phyloP scores from a whole-genome alignment of 2,113 vertebrate species.

The Scolopax mira region DNA sequence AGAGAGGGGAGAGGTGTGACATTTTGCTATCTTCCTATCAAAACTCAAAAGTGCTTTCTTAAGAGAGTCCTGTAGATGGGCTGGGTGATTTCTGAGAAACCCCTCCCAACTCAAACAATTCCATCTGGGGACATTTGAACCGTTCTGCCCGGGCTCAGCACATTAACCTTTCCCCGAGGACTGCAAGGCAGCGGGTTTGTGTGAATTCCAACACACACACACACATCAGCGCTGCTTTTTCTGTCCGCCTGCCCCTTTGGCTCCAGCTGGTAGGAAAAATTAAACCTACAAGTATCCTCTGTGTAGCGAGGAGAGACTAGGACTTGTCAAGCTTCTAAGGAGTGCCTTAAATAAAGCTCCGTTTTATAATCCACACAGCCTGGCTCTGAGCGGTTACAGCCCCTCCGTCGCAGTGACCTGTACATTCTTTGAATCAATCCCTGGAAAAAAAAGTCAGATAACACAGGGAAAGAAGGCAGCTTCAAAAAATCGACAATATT shows the following conservation, averaged over 20 bases:
- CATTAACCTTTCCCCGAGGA: neutral
- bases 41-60: neutral
- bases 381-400: neutral
- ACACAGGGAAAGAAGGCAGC: neutral
- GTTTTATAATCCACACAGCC: neutral
- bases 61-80: neutral
- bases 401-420: neutral
- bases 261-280: constrained; percentile 27
- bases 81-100: neutral
- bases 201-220: neutral
- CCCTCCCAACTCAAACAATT: neutral
- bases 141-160: neutral
- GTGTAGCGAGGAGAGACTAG: neutral
- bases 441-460: neutral
- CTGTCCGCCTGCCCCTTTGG: neutral
- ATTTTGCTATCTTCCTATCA: neutral
- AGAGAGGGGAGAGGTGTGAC: neutral
- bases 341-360: neutral
- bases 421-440: neutral
- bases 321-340: neutral
- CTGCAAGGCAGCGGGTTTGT: neutral
- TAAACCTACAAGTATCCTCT: neutral
- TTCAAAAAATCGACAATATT: neutral
- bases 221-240: neutral
- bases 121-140: neutral